Evolutionary conservation across 2,797 vertebrate species (phyloP).

Genomic region (Pangasius krempfi): DNA sequence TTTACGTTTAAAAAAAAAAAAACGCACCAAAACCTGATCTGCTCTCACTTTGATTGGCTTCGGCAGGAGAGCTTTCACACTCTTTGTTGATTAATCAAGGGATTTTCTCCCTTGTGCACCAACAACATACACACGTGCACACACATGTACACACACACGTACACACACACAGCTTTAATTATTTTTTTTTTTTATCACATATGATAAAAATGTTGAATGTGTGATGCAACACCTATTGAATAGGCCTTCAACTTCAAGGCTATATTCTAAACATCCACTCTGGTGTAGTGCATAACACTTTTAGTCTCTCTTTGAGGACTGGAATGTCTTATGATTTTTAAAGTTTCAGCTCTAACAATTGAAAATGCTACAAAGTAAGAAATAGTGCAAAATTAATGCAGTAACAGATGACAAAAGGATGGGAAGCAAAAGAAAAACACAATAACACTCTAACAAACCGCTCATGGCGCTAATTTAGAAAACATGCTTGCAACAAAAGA

Average conservation of each 20-base stretch:
- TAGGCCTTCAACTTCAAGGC: background rate
- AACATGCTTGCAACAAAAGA: conserved; percentile 28
- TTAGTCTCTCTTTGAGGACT: background rate
- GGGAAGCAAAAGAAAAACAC: conserved; percentile 1
- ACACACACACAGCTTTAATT: conserved; percentile 23
- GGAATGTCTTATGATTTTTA: background rate
- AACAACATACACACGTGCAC: background rate
- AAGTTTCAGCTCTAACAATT: background rate
- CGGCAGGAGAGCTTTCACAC: conserved; percentile 72
- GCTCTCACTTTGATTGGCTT: conserved; percentile 77
- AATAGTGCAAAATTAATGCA: background rate
- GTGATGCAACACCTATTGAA: conserved; percentile 11
- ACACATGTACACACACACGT: background rate
- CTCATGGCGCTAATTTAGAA: conserved; percentile 43
- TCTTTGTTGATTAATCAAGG: conserved; percentile 80
- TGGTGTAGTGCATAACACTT: background rate
- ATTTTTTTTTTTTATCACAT: background rate
- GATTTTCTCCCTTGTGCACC: conserved; percentile 71
- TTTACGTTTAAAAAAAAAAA: conserved; percentile 64
- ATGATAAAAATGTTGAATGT: background rate
- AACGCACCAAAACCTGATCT: conserved; percentile 64
- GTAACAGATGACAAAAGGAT: conserved; percentile 22
- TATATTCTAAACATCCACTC: background rate
- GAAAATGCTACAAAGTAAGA: background rate
- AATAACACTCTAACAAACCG: conserved; percentile 26